Base-by-base conservation (phyloP, 2,888 invertebrate genomes). In the Diadegma fenestrale region DNA sequence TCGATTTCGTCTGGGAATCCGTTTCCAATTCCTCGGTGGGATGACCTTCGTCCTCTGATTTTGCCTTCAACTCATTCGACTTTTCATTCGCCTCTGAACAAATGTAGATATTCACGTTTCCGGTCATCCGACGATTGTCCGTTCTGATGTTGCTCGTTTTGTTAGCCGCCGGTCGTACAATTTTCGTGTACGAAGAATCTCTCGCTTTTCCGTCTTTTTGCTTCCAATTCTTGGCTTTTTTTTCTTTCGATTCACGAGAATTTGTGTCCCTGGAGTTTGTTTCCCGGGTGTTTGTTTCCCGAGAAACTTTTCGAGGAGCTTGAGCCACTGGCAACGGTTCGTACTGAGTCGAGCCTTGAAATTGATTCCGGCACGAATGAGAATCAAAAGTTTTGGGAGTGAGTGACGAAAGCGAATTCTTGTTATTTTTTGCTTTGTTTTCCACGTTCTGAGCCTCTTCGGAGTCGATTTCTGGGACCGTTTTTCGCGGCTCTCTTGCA, bases 91-190 rank as follows among this genome's bases (percentile, higher is more conserved):
- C 87, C 63, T 92, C 91, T 4, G 91, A 92, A 26, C 91, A 92
- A n/a, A 92, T 92, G 80, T 92, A 92, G 33, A 92, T 92, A 63
- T 92, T 92, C 2, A 92, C 90, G 51, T 91, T 92, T 19, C 92
- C 91, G 0, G 91, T 92, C 91, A 92, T 91, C 10, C 84, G 86
- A 43, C 91, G 91, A 84, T 92, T 90, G 68, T 92, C 91, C 19
- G 85, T 86, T 48, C 41, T 77, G 43, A 84, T 61, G n/a, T 77
- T 76, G 45, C 80, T 80, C 43, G 51, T 33, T 85, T 80, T 8
- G 30, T 6, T 30, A 30, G 66, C 10, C 71, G 22, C 10, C n/a
- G 45, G 66, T 5, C 71, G 71, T 6, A 58, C 10, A 10, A 66
- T 19, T 64, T 82, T 85, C 10, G 68, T 26, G 17, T 30, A 66